phyloP scores from a whole-genome alignment of 2,113 vertebrate genomes.

The Bujurquina vittata region DNA sequence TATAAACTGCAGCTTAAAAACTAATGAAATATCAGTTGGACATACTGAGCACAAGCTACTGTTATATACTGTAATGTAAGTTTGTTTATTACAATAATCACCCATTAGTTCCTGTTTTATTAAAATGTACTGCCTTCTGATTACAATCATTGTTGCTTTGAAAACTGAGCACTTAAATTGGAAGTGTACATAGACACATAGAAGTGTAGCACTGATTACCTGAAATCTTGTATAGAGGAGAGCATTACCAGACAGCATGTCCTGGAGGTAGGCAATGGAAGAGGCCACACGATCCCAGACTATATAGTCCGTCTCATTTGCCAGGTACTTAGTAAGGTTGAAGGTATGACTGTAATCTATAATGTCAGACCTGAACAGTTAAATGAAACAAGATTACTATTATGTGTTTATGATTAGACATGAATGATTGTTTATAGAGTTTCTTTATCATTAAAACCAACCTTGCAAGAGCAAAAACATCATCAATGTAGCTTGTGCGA shows the following conservation, averaged over 20 bases:
- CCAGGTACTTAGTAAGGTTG: slow-evolving; percentile 87
- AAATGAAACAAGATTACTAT: slow-evolving; percentile 17
- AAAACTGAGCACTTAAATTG: neutral
- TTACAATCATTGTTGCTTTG: neutral
- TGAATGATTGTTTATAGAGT: neutral
- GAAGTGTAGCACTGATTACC: slow-evolving; percentile 70
- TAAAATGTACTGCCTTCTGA: neutral
- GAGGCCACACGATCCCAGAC: slow-evolving; percentile 86
- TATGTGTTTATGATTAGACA: neutral
- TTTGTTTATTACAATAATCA: neutral
- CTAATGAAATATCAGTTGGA: neutral
- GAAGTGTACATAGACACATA: neutral
- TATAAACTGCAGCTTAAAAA: neutral
- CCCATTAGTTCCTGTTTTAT: too few relatives aligned
- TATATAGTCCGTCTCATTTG: slow-evolving; percentile 82
- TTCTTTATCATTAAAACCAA: slow-evolving; percentile 43
- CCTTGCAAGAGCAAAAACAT: slow-evolving; percentile 88
- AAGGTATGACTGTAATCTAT: slow-evolving; percentile 84
- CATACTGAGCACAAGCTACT: too few relatives aligned
- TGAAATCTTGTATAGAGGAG: slow-evolving; percentile 84
- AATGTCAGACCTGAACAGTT: slow-evolving; percentile 82
- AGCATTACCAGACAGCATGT: slow-evolving; percentile 86
- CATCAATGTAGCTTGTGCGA: slow-evolving; percentile 83
- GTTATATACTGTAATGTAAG: neutral
- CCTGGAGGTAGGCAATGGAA: slow-evolving; percentile 84